Base-by-base conservation (phyloP, 2,113 vertebrate genomes). In the Centrocercus urophasianus region DNA sequence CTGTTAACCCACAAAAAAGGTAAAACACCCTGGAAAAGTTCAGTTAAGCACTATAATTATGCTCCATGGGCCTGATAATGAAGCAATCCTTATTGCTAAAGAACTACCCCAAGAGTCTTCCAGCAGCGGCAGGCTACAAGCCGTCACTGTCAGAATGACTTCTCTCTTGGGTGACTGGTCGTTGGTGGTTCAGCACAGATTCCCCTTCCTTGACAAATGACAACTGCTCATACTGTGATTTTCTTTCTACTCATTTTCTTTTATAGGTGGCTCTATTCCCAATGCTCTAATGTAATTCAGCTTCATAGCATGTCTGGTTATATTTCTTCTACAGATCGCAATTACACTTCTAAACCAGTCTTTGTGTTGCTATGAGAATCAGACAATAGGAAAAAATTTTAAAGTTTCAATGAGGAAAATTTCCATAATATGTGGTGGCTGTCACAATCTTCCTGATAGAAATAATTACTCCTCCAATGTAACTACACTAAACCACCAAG, bases 391-490 rank as follows among this genome's bases (percentile, higher is more conserved):
- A 3, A 4, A 8, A 89, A 61, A 7, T 0, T 3, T 30, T 52
- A 22, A 89, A 47, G 71, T 76, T 93, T 92, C 95, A 86, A 27
- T 82, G 86, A 86, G 86, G 81, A 91, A 96, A 84, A 94, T 89
- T 81, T 92, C 93, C 94, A 96, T 95, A 96, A 96, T 94, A 71
- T 96, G 91, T 92, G 84, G 83, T 94, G 76, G 73, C 94, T 97
- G 83, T 94, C 96, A 96, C 95, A 96, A 96, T 96, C 96, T 95
- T 86, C 73, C 96, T 96, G 93, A 95, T 96, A 96, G 93, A 96
- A 91, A 91, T 94, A 96, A 96, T 96, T 91, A 88, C 66, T 91
- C 77, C 81, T 94, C 86, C 52, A 52, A 34, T 86, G 77, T 82
- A 95, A 81, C 80, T 69, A 91, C 89, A 84, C 74, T 78, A 77